Conservation (phyloP, 2,888 invertebrate species). For the Aquatica leii region DNA sequence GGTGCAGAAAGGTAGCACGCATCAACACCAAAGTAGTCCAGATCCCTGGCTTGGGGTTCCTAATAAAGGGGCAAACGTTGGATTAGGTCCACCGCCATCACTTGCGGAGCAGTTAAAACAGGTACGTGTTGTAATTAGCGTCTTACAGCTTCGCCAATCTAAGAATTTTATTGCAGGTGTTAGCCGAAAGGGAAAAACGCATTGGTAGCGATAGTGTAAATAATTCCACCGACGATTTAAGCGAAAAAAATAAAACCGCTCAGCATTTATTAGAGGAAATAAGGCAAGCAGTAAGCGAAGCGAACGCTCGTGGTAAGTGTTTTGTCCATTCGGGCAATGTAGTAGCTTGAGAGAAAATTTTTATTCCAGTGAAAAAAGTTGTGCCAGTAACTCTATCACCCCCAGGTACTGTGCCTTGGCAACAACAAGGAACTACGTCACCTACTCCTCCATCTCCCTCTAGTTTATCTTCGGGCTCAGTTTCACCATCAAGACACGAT, state of each 20-base stretch:
- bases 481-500: slow-evolving; percentile 64
- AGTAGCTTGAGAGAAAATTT: slow-evolving; percentile 29
- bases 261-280: slow-evolving; percentile 88
- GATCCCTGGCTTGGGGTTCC: slow-evolving; percentile 57
- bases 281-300: slow-evolving; percentile 86
- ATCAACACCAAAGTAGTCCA: slow-evolving; percentile 52
- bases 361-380: slow-evolving; percentile 69
- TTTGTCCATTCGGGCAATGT: slow-evolving; percentile 26
- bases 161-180: slow-evolving; percentile 57
- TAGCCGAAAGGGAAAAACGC: slow-evolving; percentile 84
- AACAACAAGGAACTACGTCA: slow-evolving; percentile 62
- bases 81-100: slow-evolving; percentile 76
- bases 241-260: slow-evolving; percentile 68
- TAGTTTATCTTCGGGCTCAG: slow-evolving; percentile 70
- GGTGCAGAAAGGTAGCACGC: slow-evolving; percentile 63
- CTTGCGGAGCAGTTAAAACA: slow-evolving; percentile 88
- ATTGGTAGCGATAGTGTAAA: slow-evolving; percentile 62
- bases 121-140: slow-evolving; percentile 58
- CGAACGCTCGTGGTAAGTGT: slow-evolving; percentile 80
- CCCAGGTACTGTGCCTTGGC: slow-evolving; percentile 71
- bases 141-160: no score
- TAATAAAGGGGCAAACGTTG: slow-evolving; percentile 54
- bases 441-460: slow-evolving; percentile 71
- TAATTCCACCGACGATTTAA: slow-evolving; percentile 72
- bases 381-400: slow-evolving; percentile 69